Evolutionary conservation across 2,113 vertebrate genomes (phyloP), one percentile per base, ranked within the genome.

Genomic region (Rhegmatorhina hoffmannsi): DNA sequence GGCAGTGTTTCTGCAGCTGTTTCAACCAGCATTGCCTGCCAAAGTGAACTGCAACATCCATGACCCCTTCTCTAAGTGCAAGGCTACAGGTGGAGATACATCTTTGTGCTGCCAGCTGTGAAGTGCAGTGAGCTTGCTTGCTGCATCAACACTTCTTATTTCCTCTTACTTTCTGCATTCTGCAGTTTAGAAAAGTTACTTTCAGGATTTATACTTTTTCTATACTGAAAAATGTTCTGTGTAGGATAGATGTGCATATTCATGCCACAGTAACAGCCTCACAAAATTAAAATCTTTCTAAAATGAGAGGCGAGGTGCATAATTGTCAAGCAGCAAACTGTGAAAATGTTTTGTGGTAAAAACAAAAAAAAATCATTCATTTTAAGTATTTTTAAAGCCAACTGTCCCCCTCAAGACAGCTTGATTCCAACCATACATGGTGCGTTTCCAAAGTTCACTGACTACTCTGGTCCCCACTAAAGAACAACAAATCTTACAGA

Each of bases 401-500:
- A 6, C n/a, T 43, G 76, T 34, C 29, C 10, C 24, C 16, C 16
- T 85, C 46, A 14, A 73, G 73, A 7, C 20, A 49, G 9, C 68
- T 66, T 58, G n/a, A 34, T 72, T 68, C 47, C 73, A 94, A 40
- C 38, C 34, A 15, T 0, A 6, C 20, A 29, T 0, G 0, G 9
- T 7, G 11, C 17, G 8, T 67, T 87, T 79, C 72, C 59, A n/a
- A 84, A 78, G 47, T 50, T 83, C 40, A 17, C 49, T 33, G 52
- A 34, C 38, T 44, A 2, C 24, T 38, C 60, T 59, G 24, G 16
- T 56, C 78, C 33, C 26, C 0, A 0, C 7, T 83, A 80, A 73
- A 3, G 9, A 38, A 24, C 38, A 53, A 9, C 18, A 68, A 64
- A 76, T 52, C 49, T 72, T 36, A 8, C 1, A 2, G 72, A 86